Conservation (phyloP, 2,797 vertebrate species). For the Meriones psammophilus region DNA sequence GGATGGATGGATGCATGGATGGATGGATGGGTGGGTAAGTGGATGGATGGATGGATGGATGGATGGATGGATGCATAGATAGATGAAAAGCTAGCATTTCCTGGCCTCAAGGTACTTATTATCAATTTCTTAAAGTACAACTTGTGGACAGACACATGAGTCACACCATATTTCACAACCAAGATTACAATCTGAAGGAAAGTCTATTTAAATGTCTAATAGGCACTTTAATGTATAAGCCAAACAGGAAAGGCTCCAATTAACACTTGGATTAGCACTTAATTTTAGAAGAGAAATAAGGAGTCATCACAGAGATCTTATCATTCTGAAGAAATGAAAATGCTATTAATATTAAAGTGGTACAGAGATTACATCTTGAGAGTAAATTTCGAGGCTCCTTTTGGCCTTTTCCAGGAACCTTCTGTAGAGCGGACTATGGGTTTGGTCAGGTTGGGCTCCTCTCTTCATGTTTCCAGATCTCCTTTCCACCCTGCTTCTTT, state of each 20-base stretch:
- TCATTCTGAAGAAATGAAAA: constrained; percentile 54
- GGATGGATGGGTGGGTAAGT: not conserved
- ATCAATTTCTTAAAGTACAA: constrained; percentile 36
- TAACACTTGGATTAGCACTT: constrained; percentile 60
- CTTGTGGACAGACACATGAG: not conserved
- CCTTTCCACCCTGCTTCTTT: not conserved
- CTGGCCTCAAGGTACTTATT: not conserved
- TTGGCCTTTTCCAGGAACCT: not conserved
- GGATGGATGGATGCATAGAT: not conserved
- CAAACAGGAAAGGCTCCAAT: constrained; percentile 71
- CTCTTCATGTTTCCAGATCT: not conserved
- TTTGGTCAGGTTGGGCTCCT: not conserved
- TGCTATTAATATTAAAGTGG: not conserved
- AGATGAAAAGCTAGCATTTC: constrained; percentile 22
- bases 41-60: not conserved
- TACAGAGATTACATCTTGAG: not conserved
- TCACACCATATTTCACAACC: constrained; percentile 45
- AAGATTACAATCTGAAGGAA: constrained; percentile 73
- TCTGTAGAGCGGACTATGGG: not conserved
- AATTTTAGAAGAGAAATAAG: constrained; percentile 70
- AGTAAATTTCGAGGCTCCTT: not conserved
- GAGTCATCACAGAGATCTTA: constrained; percentile 63
- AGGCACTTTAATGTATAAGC: constrained; percentile 61
- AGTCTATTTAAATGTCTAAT: constrained; percentile 58
- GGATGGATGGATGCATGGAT: not conserved